These are phyloP conservation scores for Gallinago media DNA, from an alignment of 2,113 vertebrate species.

Conservation along the genomic window DNA sequence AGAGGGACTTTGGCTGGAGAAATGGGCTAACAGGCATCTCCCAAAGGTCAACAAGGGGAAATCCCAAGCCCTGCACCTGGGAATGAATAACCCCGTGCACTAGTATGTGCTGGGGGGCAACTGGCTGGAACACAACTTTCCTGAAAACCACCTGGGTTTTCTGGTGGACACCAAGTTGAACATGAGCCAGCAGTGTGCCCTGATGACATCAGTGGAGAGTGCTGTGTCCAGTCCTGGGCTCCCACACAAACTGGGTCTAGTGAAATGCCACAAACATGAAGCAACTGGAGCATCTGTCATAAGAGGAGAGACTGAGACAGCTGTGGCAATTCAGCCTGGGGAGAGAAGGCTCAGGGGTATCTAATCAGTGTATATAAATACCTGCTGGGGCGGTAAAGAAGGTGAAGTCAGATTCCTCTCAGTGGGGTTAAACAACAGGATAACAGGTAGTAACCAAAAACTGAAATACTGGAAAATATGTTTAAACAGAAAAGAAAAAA, in stretches of 20 bases:
- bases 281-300: neutral
- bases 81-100: neutral
- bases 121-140: neutral
- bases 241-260: neutral
- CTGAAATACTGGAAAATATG: neutral
- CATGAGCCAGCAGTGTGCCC: neutral
- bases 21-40: neutral
- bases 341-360: neutral
- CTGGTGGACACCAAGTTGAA: neutral
- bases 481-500: neutral
- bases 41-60: neutral
- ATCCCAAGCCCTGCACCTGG: neutral
- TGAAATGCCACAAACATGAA: neutral
- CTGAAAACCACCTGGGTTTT: neutral
- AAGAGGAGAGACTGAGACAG: neutral
- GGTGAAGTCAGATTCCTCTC: neutral
- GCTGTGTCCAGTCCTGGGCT: neutral
- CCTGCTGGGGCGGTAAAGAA: neutral
- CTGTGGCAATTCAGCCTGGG: neutral
- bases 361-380: neutral
- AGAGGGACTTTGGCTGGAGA: neutral
- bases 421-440: neutral
- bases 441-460: neutral
- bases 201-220: neutral
- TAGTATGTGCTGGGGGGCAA: neutral